Evolutionary conservation across 2,888 invertebrate species (phyloP).

Genomic region (Dryobotodes eremita): DNA sequence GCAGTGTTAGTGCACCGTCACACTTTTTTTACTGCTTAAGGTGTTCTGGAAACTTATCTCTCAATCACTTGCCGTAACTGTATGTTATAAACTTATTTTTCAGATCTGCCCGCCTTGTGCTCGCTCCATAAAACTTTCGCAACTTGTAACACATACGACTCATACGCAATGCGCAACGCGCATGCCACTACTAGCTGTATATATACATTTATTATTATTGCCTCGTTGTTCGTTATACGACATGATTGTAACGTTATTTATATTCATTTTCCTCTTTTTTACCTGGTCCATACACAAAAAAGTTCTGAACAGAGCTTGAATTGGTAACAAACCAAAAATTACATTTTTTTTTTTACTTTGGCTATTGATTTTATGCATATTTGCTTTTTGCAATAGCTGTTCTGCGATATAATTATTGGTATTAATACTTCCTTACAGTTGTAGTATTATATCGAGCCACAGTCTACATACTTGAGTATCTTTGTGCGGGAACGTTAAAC

Average conservation of each 20-base stretch:
- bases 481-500: constrained; percentile 12
- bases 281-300: not conserved
- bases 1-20: constrained; percentile 82
- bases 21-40: constrained; percentile 86
- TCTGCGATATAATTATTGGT: constrained; percentile 30
- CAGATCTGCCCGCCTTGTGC: constrained; percentile 77
- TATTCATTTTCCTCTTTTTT: constrained; percentile 37
- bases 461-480: constrained; percentile 12
- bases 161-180: constrained; percentile 65
- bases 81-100: constrained; percentile 78
- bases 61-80: constrained; percentile 80
- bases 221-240: constrained; percentile 53
- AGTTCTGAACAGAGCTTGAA: constrained; percentile 6
- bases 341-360: not conserved
- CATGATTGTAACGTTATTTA: constrained; percentile 40
- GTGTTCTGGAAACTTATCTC: constrained; percentile 88
- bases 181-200: constrained; percentile 47
- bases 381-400: constrained; percentile 28
- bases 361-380: constrained; percentile 14
- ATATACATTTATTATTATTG: constrained; percentile 56
- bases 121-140: constrained; percentile 80
- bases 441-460: constrained; percentile 7
- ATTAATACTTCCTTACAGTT: constrained; percentile 49
- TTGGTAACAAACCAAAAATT: constrained; percentile 2
- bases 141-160: constrained; percentile 70